A percentile compares a stretch with the other conserved stretches of the same genome.
These are phyloP conservation scores for Heliconius cydno DNA, from an alignment of 2,888 invertebrate species.

Conservation along the genomic window DNA sequence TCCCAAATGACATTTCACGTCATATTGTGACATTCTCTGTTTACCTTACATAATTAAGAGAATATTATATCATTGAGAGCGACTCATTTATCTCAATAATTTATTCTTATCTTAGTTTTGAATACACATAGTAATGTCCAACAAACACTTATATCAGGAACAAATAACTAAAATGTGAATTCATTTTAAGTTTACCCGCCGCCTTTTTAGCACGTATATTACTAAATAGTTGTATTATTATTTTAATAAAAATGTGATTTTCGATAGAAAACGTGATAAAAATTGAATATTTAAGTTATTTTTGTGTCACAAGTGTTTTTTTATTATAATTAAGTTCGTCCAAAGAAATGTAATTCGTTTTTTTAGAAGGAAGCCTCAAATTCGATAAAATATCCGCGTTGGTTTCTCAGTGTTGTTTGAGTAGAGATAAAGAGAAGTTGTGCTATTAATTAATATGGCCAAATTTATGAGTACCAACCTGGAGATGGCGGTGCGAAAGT, in stretches of 20 bases:
- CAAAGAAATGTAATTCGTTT: constrained; percentile 14
- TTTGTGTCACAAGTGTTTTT: not conserved
- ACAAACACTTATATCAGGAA: not conserved
- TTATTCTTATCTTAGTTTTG: constrained; percentile 3
- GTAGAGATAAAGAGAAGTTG: constrained; percentile 16
- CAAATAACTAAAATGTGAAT: constrained; percentile 14
- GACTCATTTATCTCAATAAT: not conserved
- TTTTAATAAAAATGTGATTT: not conserved
- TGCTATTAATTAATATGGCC: constrained; percentile 27
- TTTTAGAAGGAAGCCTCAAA: constrained; percentile 18
- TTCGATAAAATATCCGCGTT: constrained; percentile 12
- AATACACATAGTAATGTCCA: not conserved
- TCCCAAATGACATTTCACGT: not conserved
- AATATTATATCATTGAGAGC: not conserved
- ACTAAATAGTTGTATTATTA: not conserved
- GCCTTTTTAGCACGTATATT: constrained; percentile 1
- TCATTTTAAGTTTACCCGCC: constrained; percentile 13
- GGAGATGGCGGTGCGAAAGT: constrained; percentile 62
- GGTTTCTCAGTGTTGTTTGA: constrained; percentile 15
- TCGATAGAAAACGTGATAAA: not conserved
- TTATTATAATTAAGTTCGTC: not conserved
- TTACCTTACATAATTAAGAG: not conserved
- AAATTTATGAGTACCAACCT: constrained; percentile 45
- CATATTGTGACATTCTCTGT: not conserved
- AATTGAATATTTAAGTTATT: not conserved